Evolutionary conservation across 2,113 vertebrate species (phyloP).

Genomic region (Stomatorhinus ivindoensis): DNA sequence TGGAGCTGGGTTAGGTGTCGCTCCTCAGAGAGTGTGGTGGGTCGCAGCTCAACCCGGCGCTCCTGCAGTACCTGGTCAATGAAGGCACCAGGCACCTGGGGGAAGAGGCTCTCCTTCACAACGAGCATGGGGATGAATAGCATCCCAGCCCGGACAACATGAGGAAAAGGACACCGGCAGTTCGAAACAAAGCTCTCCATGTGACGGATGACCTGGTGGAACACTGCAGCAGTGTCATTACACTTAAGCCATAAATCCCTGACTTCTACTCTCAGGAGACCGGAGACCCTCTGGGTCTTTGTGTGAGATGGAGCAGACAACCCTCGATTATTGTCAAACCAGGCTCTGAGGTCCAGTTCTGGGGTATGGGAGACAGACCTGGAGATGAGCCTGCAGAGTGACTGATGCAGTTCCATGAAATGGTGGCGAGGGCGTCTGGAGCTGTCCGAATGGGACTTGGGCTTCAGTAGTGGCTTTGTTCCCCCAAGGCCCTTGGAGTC

Average conservation of each 20-base stretch:
- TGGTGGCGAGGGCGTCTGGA: constrained; percentile 42
- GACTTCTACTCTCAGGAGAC: constrained; percentile 47
- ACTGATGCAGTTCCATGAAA: constrained; percentile 71
- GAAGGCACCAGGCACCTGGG: constrained; percentile 60
- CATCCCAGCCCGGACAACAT: constrained; percentile 75
- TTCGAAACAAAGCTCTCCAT: constrained; percentile 63
- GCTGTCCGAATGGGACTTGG: neutral
- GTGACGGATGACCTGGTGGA: constrained; percentile 61
- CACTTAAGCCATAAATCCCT: constrained; percentile 69
- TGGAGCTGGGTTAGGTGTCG: constrained; percentile 73
- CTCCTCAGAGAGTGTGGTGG: constrained; percentile 88
- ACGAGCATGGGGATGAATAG: constrained; percentile 89
- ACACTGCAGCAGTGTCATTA: constrained; percentile 49
- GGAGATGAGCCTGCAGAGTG: constrained; percentile 63
- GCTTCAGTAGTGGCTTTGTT: neutral
- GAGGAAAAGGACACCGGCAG: constrained; percentile 77
- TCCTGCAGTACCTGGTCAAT: constrained; percentile 87
- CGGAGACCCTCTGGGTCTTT: constrained; percentile 54
- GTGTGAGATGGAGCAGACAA: constrained; percentile 15
- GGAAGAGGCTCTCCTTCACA: constrained; percentile 86
- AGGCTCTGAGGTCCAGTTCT: constrained; percentile 39
- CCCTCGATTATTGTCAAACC: constrained; percentile 39
- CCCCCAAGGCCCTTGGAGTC: rapidly evolving
- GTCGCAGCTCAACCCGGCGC: constrained; percentile 82
- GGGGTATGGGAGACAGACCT: constrained; percentile 55